phyloP scores from a whole-genome alignment of 2,113 vertebrate genomes.

The Origma solitaria region DNA sequence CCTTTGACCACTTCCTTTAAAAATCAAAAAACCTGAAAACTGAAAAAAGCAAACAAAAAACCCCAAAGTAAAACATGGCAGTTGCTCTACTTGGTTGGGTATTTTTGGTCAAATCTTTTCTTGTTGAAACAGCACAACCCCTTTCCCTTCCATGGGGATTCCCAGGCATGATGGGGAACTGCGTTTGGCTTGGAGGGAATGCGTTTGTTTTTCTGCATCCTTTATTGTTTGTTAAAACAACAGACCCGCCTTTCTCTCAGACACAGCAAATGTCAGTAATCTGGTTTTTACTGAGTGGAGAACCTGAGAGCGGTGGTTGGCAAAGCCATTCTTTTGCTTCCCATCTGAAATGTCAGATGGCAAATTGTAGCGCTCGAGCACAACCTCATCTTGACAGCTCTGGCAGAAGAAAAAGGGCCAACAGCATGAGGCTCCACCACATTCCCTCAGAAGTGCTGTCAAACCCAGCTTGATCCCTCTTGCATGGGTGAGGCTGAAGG shows the following conservation, averaged over 20 bases:
- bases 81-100: not conserved
- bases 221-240: not conserved
- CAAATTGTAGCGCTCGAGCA: not conserved
- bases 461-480: not conserved
- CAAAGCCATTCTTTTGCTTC: not conserved
- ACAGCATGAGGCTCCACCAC: not conserved
- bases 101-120: slow-evolving; percentile 25
- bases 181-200: not conserved
- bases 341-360: slow-evolving; percentile 38
- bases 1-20: not conserved
- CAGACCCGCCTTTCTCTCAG: not conserved
- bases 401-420: slow-evolving; percentile 43
- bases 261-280: not conserved
- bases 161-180: not conserved
- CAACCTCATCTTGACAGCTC: slow-evolving; percentile 21
- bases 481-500: not conserved
- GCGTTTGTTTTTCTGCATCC: not conserved
- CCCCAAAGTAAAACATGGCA: not conserved
- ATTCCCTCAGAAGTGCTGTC: not conserved
- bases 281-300: slow-evolving; percentile 8
- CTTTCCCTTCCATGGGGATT: slow-evolving; percentile 36
- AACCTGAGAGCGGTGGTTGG: slow-evolving; percentile 24
- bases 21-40: not conserved
- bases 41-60: not conserved
- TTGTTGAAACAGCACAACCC: not conserved